Conservation (phyloP, 2,888 invertebrate species). For the Antheraea yamamai region DNA sequence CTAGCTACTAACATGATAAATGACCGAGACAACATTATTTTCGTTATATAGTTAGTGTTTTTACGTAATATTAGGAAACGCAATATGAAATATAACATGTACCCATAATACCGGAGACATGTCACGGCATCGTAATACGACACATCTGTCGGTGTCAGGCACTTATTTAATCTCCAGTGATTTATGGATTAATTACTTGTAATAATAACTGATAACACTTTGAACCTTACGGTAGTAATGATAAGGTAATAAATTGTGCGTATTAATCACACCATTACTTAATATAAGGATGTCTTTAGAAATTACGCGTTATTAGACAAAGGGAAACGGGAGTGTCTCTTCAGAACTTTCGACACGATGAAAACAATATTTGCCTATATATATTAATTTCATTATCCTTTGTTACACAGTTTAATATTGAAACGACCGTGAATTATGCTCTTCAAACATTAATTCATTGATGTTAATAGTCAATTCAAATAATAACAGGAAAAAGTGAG, state of each 20-base stretch:
- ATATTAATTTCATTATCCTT: not conserved
- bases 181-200: constrained; percentile 46
- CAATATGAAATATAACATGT: constrained; percentile 9
- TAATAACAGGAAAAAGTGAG: too few relatives aligned
- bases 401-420: not conserved
- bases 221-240: constrained; percentile 16
- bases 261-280: constrained; percentile 16
- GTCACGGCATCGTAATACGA: constrained; percentile 23
- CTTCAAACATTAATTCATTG: not conserved
- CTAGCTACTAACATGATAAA: too few relatives aligned
- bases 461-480: too few relatives aligned
- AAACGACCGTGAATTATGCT: not conserved
- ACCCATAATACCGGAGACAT: constrained; percentile 19
- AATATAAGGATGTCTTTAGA: constrained; percentile 17
- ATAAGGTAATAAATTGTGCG: constrained; percentile 20
- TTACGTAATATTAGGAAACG: not conserved
- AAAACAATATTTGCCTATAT: not conserved
- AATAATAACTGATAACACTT: constrained; percentile 13
- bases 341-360: not conserved
- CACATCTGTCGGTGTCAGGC: constrained; percentile 45
- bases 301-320: constrained; percentile 22
- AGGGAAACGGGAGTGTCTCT: constrained; percentile 13
- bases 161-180: constrained; percentile 54
- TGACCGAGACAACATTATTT: too few relatives aligned
- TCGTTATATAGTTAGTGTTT: not conserved